phyloP scores from a whole-genome alignment of 2,113 vertebrate genomes.

The Ahaetulla prasina region DNA sequence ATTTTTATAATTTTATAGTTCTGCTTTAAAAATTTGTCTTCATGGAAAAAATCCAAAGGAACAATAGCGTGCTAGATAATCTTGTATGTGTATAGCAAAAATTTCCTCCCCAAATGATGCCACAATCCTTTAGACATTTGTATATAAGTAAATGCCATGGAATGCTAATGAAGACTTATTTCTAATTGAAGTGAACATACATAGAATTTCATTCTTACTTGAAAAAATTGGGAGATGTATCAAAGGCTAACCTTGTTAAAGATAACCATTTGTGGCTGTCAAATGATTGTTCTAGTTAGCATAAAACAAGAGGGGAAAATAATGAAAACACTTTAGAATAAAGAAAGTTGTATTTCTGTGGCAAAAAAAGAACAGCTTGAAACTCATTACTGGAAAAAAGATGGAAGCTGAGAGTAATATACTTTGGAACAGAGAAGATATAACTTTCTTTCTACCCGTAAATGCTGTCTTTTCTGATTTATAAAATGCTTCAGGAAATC shows the following conservation, averaged over 20 bases:
- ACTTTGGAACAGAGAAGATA: not conserved
- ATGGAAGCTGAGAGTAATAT: not conserved
- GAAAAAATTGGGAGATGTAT: not conserved
- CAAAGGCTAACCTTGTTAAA: not conserved
- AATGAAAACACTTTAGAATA: not conserved
- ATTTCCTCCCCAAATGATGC: not conserved
- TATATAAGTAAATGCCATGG: not conserved
- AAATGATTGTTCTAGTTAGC: not conserved
- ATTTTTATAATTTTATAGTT: not conserved
- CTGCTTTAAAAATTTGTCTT: not conserved
- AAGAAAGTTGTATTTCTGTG: not conserved
- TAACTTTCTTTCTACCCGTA: not conserved
- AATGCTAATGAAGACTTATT: not conserved
- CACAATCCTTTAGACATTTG: not conserved
- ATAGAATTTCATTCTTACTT: not conserved
- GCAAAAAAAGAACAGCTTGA: not conserved
- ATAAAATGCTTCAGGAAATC: slow-evolving; percentile 3
- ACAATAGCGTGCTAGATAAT: not conserved
- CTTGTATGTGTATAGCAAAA: not conserved
- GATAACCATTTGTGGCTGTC: not conserved
- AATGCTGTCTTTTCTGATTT: not conserved
- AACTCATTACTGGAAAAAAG: not conserved
- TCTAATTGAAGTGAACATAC: not conserved
- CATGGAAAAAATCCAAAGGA: not conserved
- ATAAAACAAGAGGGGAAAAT: not conserved